Conservation (phyloP, 2,797 vertebrate species). For the Tangara arthus region DNA sequence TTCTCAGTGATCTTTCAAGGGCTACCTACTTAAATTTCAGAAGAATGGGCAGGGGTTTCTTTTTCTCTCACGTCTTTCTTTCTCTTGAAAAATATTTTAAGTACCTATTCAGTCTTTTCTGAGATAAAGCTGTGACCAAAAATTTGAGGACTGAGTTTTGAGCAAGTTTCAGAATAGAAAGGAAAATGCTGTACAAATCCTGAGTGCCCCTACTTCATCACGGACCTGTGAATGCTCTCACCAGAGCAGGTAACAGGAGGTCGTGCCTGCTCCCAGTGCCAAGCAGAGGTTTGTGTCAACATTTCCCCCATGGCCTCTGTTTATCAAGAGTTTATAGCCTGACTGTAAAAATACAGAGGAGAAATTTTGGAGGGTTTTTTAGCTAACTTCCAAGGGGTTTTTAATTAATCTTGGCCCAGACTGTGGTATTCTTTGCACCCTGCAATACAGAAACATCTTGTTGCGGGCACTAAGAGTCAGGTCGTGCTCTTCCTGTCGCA, state of each 20-base stretch:
- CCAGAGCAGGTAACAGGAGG: slow-evolving; percentile 36
- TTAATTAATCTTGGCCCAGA: not conserved
- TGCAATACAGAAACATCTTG: not conserved
- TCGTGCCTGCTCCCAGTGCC: not conserved
- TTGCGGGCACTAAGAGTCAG: not conserved
- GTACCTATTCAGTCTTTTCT: slow-evolving; percentile 64
- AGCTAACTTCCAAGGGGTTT: not conserved
- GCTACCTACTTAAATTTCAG: slow-evolving; percentile 85
- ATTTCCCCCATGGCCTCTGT: not conserved
- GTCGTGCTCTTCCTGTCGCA: not conserved
- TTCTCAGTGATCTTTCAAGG: slow-evolving; percentile 83
- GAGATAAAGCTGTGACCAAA: slow-evolving; percentile 67
- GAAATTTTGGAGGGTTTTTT: not conserved
- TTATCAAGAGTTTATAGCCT: slow-evolving; percentile 15
- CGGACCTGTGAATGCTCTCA: slow-evolving; percentile 1
- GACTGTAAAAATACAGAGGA: slow-evolving; percentile 34
- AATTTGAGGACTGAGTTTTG: slow-evolving; percentile 56
- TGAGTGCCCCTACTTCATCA: slow-evolving; percentile 40
- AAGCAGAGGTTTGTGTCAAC: not conserved
- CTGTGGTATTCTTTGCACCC: not conserved
- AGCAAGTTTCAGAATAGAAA: slow-evolving; percentile 55
- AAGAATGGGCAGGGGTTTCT: slow-evolving; percentile 73
- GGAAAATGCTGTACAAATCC: slow-evolving; percentile 46
- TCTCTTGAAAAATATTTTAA: slow-evolving; percentile 77
- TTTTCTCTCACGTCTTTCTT: slow-evolving; percentile 53